Conservation (phyloP, 2,888 invertebrate species). For the Labia minor region DNA sequence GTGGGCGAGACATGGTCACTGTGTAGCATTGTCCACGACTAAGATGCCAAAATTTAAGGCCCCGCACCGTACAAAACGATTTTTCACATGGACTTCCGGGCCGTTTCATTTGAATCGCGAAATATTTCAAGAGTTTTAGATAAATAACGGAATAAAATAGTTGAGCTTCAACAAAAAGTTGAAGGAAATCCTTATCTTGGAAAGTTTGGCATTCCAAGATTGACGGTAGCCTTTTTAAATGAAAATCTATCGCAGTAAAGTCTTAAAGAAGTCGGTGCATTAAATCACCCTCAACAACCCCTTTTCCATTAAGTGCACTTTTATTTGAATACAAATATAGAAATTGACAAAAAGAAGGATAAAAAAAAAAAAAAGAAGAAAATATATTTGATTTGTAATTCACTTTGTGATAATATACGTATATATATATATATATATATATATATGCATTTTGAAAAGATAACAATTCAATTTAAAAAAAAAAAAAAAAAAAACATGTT, state of each 20-base stretch:
- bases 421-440: too few species aligned
- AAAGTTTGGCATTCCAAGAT: not conserved
- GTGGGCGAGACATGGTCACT: not conserved
- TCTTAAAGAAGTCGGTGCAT: too few species aligned
- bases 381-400: too few species aligned
- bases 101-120: conserved; percentile 13
- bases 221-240: not conserved
- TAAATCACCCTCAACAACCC: too few species aligned
- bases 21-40: not conserved
- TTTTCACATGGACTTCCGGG: conserved; percentile 8
- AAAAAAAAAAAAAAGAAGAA: too few species aligned
- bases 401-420: too few species aligned
- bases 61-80: not conserved
- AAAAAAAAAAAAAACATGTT: too few species aligned
- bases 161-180: not conserved
- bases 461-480: too few species aligned
- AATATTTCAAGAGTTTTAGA: conserved; percentile 8
- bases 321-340: too few species aligned
- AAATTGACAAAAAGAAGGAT: too few species aligned
- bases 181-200: not conserved
- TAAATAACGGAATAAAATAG: conserved; percentile 8
- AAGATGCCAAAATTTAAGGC: not conserved
- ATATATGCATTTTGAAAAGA: too few species aligned
- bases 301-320: too few species aligned
- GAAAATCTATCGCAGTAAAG: not conserved